A percentile compares a stretch with the other conserved stretches of the same genome.
Evolutionary conservation across 1,140 invertebrate genomes (phyloP).

Genomic region (Acyrthosiphon pisum): DNA sequence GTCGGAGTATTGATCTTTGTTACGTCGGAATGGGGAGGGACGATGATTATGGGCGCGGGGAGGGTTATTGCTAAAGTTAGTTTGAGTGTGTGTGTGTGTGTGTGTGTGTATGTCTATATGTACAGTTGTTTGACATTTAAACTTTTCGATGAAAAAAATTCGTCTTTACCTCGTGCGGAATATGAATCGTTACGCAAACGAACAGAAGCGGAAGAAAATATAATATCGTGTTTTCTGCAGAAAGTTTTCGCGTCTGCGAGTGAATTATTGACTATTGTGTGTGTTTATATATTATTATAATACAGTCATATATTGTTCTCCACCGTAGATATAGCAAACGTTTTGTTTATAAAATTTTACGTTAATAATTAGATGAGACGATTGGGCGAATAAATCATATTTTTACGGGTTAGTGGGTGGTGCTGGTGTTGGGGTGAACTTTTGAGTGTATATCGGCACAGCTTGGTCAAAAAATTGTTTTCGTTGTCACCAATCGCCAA

Average conservation of each 20-base stretch:
- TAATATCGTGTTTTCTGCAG: neutral
- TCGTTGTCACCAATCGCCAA: neutral
- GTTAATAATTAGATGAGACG: neutral
- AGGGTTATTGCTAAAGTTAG: constrained; percentile 45
- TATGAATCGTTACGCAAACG: neutral
- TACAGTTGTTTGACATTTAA: constrained; percentile 45
- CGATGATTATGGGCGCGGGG: neutral
- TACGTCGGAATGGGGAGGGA: neutral
- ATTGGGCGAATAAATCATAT: neutral
- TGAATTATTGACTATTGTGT: neutral
- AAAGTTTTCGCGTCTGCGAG: neutral
- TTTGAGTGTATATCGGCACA: neutral
- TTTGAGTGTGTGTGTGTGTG: neutral
- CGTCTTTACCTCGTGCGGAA: constrained; percentile 11
- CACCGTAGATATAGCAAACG: rapidly evolving
- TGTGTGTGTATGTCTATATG: neutral
- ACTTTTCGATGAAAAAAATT: constrained; percentile 46
- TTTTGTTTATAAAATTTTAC: neutral
- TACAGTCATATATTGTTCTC: neutral
- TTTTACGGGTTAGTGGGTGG: neutral
- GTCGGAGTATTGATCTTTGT: constrained; percentile 44
- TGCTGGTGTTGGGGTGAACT: neutral
- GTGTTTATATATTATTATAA: neutral
- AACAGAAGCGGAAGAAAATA: neutral
- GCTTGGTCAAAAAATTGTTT: neutral